A percentile compares a stretch with the other conserved stretches of the same genome.
Evolutionary conservation across 2,888 invertebrate genomes (phyloP).

Genomic region (Hololepta plana): DNA sequence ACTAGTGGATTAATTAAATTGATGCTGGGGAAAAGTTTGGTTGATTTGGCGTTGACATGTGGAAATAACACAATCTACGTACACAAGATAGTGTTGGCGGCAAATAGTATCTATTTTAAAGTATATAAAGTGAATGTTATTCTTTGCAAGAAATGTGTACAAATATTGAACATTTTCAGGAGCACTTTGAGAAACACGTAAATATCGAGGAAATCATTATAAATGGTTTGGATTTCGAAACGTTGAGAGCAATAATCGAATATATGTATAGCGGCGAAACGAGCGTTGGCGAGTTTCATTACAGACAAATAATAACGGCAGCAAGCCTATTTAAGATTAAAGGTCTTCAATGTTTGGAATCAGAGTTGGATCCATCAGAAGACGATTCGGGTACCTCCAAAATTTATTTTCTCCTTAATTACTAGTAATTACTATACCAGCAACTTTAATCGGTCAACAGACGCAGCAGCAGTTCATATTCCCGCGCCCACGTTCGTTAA

Average conservation of each 20-base stretch:
- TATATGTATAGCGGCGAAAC: constrained; percentile 66
- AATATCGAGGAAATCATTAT: constrained; percentile 39
- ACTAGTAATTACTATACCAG: constrained; percentile 27
- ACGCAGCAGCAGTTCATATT: constrained; percentile 15
- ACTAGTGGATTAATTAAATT: too few relatives aligned
- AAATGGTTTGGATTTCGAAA: constrained; percentile 49
- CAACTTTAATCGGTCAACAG: too few relatives aligned
- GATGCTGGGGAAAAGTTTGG: constrained; percentile 52
- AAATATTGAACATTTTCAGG: constrained; percentile 28
- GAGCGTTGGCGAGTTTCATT: constrained; percentile 45
- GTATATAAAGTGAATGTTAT: constrained; percentile 24
- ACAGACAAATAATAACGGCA: constrained; percentile 48
- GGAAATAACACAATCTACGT: constrained; percentile 56
- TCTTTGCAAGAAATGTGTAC: too few relatives aligned
- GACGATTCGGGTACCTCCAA: constrained; percentile 28
- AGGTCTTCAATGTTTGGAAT: constrained; percentile 37
- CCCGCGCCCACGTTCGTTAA: constrained; percentile 23
- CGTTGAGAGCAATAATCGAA: constrained; percentile 52
- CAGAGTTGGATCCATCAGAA: too few relatives aligned
- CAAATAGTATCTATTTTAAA: constrained; percentile 55
- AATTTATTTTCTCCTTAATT: too few relatives aligned
- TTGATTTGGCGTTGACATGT: constrained; percentile 58
- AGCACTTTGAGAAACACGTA: constrained; percentile 37
- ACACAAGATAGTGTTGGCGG: constrained; percentile 54
- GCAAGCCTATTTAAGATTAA: constrained; percentile 52